Evolutionary conservation across 2,888 invertebrate genomes (phyloP).

Genomic region (Cataglyphis albicans): DNA sequence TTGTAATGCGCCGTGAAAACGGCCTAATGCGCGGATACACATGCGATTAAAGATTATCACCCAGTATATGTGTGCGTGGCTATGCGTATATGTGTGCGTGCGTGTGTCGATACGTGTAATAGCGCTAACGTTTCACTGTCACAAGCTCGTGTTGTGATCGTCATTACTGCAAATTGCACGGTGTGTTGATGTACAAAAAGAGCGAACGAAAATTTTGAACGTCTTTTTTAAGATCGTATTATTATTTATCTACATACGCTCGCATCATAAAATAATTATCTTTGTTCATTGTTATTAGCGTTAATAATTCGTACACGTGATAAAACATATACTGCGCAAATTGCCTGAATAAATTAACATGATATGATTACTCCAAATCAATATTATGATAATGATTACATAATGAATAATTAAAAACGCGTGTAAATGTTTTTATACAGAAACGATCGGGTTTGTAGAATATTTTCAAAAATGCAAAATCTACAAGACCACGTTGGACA

Average conservation of each 20-base stretch:
- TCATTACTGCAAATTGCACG: conserved; percentile 75
- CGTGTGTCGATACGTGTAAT: conserved; percentile 24
- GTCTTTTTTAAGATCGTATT: conserved; percentile 28
- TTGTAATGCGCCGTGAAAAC: conserved; percentile 53
- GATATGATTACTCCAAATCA: background rate
- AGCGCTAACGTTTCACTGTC: conserved; percentile 50
- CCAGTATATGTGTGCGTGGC: conserved; percentile 38
- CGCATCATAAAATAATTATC: conserved; percentile 27
- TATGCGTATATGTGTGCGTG: background rate
- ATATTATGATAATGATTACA: background rate
- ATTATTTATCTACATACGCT: background rate
- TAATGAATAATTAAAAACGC: conserved; percentile 30
- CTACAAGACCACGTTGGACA: background rate
- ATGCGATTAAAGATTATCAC: conserved; percentile 51
- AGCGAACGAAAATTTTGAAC: conserved; percentile 65
- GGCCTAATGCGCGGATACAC: conserved; percentile 68
- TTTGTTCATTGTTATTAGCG: background rate
- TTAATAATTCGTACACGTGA: conserved; percentile 26
- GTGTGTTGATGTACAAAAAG: conserved; percentile 53
- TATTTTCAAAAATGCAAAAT: background rate
- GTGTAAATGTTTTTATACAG: background rate
- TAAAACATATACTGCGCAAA: background rate
- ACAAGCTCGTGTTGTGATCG: conserved; percentile 64
- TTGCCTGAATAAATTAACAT: conserved; percentile 15
- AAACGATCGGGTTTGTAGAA: background rate